A percentile compares a stretch with the other conserved stretches of the same genome.
Conservation (phyloP, 2,888 invertebrate genomes). For the Yponomeuta plumbellus region DNA sequence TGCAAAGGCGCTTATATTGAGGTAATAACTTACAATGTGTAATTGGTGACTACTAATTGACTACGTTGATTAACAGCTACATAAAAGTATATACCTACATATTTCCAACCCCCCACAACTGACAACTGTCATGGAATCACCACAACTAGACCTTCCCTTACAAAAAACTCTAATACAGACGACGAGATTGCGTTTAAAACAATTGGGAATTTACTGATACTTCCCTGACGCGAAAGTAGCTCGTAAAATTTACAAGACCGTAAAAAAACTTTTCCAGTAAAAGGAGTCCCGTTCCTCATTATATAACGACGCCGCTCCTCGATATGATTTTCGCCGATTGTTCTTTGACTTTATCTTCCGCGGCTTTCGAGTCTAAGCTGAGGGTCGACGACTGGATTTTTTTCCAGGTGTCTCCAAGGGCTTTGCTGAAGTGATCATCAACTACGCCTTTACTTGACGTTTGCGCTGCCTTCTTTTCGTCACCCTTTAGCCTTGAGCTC, state of each 20-base stretch:
- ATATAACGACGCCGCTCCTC: slow-evolving; percentile 71
- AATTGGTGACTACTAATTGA: slow-evolving; percentile 73
- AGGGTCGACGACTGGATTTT: slow-evolving; percentile 80
- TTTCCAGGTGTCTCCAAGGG: slow-evolving; percentile 90
- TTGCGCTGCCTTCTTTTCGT: slow-evolving; percentile 41
- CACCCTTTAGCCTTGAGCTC: slow-evolving; percentile 75
- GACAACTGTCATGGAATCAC: slow-evolving; percentile 61
- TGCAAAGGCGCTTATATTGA: slow-evolving; percentile 73
- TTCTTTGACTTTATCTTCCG: slow-evolving; percentile 50
- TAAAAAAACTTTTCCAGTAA: slow-evolving; percentile 53
- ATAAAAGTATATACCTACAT: neutral
- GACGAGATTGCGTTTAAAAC: slow-evolving; percentile 30
- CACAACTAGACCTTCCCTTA: slow-evolving; percentile 17
- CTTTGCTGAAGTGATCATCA: slow-evolving; percentile 95
- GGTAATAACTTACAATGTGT: slow-evolving; percentile 73
- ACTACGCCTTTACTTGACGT: slow-evolving; percentile 66
- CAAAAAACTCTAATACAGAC: neutral
- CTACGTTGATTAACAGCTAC: slow-evolving; percentile 33
- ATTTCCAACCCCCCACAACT: slow-evolving; percentile 39
- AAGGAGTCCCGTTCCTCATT: slow-evolving; percentile 33
- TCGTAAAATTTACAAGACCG: slow-evolving; percentile 57
- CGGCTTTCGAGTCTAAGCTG: slow-evolving; percentile 36
- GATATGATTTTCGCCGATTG: slow-evolving; percentile 65
- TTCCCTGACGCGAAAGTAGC: slow-evolving; percentile 53
- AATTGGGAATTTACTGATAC: slow-evolving; percentile 65